Conservation (phyloP, 92 coral and sea anemone genomes). For the Actinostola sp. region DNA sequence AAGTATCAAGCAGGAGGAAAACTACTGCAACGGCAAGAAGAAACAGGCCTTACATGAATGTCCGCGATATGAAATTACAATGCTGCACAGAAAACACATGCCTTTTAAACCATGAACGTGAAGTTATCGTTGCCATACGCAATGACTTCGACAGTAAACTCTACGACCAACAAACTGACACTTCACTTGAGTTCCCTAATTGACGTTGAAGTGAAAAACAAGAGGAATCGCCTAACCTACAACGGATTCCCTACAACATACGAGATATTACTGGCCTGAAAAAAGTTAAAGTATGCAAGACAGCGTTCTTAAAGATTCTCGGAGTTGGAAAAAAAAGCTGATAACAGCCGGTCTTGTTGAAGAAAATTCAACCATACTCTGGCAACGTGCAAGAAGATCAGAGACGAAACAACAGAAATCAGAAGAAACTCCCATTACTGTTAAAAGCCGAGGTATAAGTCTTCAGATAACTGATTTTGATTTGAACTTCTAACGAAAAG, state of each 20-base stretch:
- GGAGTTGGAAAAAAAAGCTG: constrained; percentile 28
- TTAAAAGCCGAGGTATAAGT: constrained; percentile 3
- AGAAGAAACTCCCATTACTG: background rate
- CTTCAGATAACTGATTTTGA: background rate
- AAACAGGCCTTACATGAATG: constrained; percentile 24
- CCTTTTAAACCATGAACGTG: constrained; percentile 17
- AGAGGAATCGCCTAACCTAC: constrained; percentile 12
- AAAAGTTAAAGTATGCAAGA: constrained; percentile 23
- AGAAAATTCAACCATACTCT: too few relatives aligned
- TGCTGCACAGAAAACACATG: constrained; percentile 30
- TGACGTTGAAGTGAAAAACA: constrained; percentile 22
- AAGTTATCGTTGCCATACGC: constrained; percentile 12
- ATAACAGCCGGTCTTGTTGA: constrained; percentile 1
- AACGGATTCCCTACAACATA: constrained; percentile 18
- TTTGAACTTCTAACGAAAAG: too few relatives aligned
- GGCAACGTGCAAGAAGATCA: constrained; percentile 35
- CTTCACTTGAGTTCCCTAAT: constrained; percentile 36
- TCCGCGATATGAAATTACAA: constrained; percentile 18
- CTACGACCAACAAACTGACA: constrained; percentile 38
- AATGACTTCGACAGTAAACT: constrained; percentile 31
- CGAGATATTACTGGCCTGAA: constrained; percentile 34
- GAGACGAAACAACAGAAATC: background rate
- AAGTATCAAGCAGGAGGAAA: constrained; percentile 9
- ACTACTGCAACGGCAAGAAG: constrained; percentile 28
- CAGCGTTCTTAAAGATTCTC: constrained; percentile 33